Conservation (phyloP, 2,888 invertebrate genomes). For the Heliconius aoede region DNA sequence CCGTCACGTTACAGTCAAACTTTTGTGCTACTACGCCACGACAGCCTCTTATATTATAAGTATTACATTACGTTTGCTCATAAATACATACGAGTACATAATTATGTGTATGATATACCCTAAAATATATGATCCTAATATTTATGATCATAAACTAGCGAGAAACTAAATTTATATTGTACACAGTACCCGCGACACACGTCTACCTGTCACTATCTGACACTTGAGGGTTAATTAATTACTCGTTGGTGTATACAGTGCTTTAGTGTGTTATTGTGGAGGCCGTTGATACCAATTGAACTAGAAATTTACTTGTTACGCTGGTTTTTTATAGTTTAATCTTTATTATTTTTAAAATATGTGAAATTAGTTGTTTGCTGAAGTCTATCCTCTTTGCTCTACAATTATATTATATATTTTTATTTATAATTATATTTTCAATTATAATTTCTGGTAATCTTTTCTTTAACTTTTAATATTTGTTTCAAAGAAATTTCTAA, state of each 20-base stretch:
- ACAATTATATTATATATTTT: too few species aligned
- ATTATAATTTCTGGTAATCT: too few species aligned
- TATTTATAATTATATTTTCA: too few species aligned
- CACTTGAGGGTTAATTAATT: slow-evolving; percentile 64
- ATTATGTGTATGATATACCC: not conserved
- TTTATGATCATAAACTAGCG: not conserved
- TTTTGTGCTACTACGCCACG: too few species aligned
- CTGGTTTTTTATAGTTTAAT: not conserved
- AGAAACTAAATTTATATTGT: slow-evolving; percentile 6
- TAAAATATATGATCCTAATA: slow-evolving; percentile 13
- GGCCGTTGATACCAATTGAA: not conserved
- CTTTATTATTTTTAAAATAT: too few species aligned
- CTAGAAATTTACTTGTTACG: not conserved
- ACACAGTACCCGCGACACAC: slow-evolving; percentile 7
- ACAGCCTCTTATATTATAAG: too few species aligned
- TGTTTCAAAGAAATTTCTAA: not conserved
- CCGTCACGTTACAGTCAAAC: too few species aligned
- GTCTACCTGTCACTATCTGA: slow-evolving; percentile 51
- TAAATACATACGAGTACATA: too few species aligned
- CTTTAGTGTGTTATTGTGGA: slow-evolving; percentile 46
- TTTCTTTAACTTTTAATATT: not conserved
- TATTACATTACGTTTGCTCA: too few species aligned
- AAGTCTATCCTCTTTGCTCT: too few species aligned
- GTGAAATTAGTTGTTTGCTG: too few species aligned
- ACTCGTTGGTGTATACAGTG: slow-evolving; percentile 54